phyloP scores from a whole-genome alignment of 2,888 invertebrate genomes.

The Pyrrhosoma nymphula region DNA sequence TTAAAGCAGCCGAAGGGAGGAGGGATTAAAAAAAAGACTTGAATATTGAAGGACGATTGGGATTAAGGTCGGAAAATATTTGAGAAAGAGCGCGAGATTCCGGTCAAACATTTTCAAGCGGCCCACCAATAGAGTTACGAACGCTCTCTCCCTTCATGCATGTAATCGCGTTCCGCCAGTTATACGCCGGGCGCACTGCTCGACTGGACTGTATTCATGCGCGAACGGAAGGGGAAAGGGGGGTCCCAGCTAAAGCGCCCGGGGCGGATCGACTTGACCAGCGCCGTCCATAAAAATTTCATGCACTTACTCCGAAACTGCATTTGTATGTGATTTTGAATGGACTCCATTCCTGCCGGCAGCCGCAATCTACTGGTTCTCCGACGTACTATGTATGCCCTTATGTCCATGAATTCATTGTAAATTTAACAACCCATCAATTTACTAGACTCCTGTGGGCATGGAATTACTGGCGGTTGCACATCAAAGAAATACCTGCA shows the following conservation, averaged over 20 bases:
- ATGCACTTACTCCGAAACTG: constrained; percentile 5
- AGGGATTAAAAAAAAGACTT: not conserved
- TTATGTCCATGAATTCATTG: not conserved
- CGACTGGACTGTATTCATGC: not conserved
- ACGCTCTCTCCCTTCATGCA: not conserved
- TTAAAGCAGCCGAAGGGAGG: not conserved
- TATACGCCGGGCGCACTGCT: not conserved
- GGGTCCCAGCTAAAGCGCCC: not conserved
- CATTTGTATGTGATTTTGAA: constrained; percentile 28
- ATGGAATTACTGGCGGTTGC: not conserved
- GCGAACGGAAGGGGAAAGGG: not conserved
- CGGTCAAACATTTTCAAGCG: constrained; percentile 11
- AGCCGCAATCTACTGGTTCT: not conserved
- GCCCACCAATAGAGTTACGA: not conserved
- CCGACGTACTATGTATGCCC: not conserved
- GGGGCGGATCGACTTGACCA: not conserved
- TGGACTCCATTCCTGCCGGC: not conserved
- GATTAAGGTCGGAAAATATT: not conserved
- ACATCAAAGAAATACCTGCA: not conserved
- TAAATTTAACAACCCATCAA: not conserved
- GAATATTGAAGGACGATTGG: not conserved
- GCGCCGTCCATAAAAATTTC: constrained; percentile 12
- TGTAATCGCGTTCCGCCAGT: constrained; percentile 11
- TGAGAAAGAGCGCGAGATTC: not conserved
- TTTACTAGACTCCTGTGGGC: not conserved